These are phyloP conservation scores for Pardosa pseudoannulata DNA, from an alignment of 2,888 invertebrate genomes.

Conservation along the genomic window DNA sequence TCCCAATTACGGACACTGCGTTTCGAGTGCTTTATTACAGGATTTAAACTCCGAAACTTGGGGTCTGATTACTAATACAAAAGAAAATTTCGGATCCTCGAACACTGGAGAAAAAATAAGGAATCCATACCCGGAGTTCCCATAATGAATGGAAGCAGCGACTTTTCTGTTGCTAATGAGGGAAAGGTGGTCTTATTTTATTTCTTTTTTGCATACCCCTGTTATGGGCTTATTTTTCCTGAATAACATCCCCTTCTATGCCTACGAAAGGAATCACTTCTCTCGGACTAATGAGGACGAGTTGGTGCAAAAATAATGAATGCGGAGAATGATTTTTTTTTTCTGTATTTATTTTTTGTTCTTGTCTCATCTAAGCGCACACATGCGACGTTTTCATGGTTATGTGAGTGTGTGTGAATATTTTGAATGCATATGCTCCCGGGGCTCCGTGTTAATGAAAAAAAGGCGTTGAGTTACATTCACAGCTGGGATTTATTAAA, in stretches of 20 bases:
- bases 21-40: conserved; percentile 55
- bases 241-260: conserved; percentile 51
- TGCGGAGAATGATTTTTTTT: conserved; percentile 17
- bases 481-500: too few species aligned
- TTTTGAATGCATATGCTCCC: too few species aligned
- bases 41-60: conserved; percentile 46
- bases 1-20: conserved; percentile 59
- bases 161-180: conserved; percentile 63
- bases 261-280: conserved; percentile 48
- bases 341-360: too few species aligned
- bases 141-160: conserved; percentile 63
- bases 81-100: conserved; percentile 19
- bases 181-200: conserved; percentile 57
- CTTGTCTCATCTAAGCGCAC: neutral
- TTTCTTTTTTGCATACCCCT: conserved; percentile 47
- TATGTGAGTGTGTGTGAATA: too few species aligned
- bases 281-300: conserved; percentile 61
- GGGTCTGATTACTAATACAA: conserved; percentile 67
- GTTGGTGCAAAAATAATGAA: conserved; percentile 62
- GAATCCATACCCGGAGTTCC: conserved; percentile 21
- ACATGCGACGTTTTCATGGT: neutral
- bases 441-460: too few species aligned
- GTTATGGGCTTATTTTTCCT: conserved; percentile 70
- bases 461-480: too few species aligned
- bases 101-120: conserved; percentile 22